These are phyloP conservation scores for Cryptomyrus ogoouensis DNA, from an alignment of 2,113 vertebrate genomes.

Conservation along the genomic window DNA sequence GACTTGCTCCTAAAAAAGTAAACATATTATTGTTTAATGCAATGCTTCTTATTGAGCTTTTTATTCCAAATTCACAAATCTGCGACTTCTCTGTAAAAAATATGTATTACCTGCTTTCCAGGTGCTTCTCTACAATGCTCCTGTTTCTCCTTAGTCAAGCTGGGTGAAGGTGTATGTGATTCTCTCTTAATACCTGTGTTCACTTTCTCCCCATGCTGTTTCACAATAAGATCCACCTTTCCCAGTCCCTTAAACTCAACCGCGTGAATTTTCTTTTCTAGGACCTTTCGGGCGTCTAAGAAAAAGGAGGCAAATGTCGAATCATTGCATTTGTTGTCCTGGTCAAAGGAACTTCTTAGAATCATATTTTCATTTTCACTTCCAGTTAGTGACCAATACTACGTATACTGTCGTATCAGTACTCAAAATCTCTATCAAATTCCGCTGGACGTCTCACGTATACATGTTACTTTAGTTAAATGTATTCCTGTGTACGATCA, in stretches of 20 bases:
- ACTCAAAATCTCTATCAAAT: background rate
- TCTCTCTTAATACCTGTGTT: background rate
- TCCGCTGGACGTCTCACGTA: background rate
- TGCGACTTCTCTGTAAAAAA: background rate
- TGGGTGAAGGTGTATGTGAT: background rate
- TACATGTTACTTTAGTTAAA: background rate
- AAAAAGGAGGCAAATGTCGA: background rate
- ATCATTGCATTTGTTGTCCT: background rate
- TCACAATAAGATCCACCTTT: conserved; percentile 29
- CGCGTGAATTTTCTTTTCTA: conserved; percentile 32
- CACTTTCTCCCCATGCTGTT: background rate
- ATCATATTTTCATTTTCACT: background rate
- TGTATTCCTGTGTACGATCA: background rate
- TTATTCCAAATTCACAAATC: background rate
- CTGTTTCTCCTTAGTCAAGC: background rate
- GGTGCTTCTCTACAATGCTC: background rate
- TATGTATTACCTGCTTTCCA: background rate
- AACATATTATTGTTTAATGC: background rate
- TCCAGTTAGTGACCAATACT: background rate
- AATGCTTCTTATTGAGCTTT: background rate
- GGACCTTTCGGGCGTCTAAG: conserved; percentile 36
- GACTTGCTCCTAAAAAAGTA: conserved; percentile 5
- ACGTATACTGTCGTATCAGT: background rate
- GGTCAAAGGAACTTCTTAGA: background rate
- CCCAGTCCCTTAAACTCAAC: conserved; percentile 37